Evolutionary conservation across 2,113 vertebrate species (phyloP), one percentile per base, ranked within the genome.

Genomic region (Catagonus wagneri): DNA sequence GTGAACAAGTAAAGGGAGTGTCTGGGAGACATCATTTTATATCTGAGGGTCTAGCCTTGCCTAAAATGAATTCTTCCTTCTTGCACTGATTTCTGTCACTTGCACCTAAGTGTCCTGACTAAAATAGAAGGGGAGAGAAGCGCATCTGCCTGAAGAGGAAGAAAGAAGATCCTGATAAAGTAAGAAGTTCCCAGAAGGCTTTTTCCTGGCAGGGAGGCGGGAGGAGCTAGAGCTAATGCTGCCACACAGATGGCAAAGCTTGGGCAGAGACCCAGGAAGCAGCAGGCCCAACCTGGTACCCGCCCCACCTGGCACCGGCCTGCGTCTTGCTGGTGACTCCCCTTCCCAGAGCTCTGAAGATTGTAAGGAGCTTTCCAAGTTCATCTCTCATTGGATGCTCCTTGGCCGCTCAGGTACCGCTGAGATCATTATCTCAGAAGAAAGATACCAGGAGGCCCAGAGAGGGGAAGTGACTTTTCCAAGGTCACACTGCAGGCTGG

Each of bases 241-340:
- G 76, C 71, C 36, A 95, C 65, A 74, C 97, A 97, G 94, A 97
- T 97, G 97, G 96, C 56, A 80, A 52, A 60, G 88, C 74, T 66
- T 93, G 94, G 96, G 96, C 85, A 94, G 89, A 61, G 22, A 78
- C 80, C 92, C 94, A 95, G 58, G 69, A 84, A 96, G 78, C 94
- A 56, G 83, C 66, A 58, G 90, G 83, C 39, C 66, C 69, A 60
- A 56, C 76, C 85, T 94, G 93, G 95, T 93, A 52, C 68, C 50
- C 52, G 50, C 71, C 71, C 81, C 88, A 87, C 39, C 79, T 90
- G 44, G 90, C 56, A 0, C 44, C n/a, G 13, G 74, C 68, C 90
- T 86, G 90, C 74, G 69, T 96, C 71, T 80, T 39, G 27, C 36
- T 71, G 80, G 81, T 71, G 72, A 80, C 89, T 50, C 75, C 56